Conservation (phyloP, 2,113 vertebrate genomes). For the Phrynosoma blainvillii region DNA sequence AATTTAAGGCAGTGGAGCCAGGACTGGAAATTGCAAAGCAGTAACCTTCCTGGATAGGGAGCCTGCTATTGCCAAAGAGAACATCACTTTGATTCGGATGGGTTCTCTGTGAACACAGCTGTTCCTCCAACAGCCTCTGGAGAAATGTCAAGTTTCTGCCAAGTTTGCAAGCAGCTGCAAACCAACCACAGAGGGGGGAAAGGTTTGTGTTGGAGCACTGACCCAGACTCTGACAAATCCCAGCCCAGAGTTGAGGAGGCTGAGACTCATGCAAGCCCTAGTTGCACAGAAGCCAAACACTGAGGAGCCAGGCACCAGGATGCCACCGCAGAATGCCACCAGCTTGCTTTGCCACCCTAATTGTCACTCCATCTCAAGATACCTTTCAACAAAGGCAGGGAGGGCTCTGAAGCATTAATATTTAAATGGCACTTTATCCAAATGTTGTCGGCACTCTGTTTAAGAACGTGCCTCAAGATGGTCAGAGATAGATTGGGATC, state of each 20-base stretch:
- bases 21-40: background rate
- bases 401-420: no score
- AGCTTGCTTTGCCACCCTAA: background rate
- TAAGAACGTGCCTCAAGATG: no score
- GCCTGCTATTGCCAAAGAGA: background rate
- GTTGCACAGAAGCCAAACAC: no score
- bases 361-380: no score
- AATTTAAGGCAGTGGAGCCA: slow-evolving; percentile 18
- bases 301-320: no score
- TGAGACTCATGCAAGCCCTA: background rate
- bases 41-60: no score
- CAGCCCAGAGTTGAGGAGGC: background rate
- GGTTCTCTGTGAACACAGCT: background rate
- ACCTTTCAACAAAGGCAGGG: no score
- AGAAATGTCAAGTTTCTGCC: background rate
- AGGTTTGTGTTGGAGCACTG: background rate
- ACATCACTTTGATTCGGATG: background rate
- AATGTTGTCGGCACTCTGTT: no score
- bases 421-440: no score
- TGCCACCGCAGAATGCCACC: background rate
- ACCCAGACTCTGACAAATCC: no score
- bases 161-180: background rate
- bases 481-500: no score
- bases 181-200: background rate
- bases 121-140: background rate